Evolutionary conservation across 2,113 vertebrate genomes (phyloP).

Genomic region (Rhinolophus sinicus): DNA sequence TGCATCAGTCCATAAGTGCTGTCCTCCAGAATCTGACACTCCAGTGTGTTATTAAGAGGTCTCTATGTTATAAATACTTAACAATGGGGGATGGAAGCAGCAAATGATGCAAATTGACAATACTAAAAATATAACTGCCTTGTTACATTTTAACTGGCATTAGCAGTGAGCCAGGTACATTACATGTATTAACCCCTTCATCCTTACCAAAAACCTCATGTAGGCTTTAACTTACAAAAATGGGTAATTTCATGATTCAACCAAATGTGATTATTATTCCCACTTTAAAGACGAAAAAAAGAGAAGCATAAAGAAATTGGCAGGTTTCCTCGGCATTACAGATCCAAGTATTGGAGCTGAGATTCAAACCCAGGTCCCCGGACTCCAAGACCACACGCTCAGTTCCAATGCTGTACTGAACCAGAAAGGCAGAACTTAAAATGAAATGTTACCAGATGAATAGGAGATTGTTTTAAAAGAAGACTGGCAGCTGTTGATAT

Average conservation of each 20-base stretch:
- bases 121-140: neutral
- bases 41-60: neutral
- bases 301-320: neutral
- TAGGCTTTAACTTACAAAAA: neutral
- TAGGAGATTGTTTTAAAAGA: neutral
- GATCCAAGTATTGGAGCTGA: neutral
- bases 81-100: neutral
- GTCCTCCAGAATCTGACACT: neutral
- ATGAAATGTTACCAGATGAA: neutral
- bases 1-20: neutral
- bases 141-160: neutral
- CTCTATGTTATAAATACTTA: neutral
- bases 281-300: neutral
- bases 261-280: neutral
- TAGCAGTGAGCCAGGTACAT: neutral
- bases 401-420: neutral
- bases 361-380: neutral
- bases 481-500: neutral
- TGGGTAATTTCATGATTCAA: neutral
- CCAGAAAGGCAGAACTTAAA: neutral
- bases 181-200: neutral
- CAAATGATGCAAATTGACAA: neutral
- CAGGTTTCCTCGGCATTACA: neutral
- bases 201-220: neutral
- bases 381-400: neutral